phyloP scores from a whole-genome alignment of 2,888 invertebrate genomes.

The Eilema depressum region DNA sequence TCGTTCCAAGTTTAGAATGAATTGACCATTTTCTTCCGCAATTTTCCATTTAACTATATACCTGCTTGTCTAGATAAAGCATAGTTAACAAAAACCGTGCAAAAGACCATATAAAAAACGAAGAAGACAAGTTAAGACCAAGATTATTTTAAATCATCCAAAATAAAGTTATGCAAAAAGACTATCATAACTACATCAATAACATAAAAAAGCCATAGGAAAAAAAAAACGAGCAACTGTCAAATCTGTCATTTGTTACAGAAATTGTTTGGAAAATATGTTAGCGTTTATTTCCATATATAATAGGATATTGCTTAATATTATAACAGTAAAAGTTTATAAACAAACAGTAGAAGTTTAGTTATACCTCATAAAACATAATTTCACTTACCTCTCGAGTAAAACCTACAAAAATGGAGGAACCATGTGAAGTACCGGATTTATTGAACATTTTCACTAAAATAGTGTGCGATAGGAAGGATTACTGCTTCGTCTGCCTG shows the following conservation, averaged over 20 bases:
- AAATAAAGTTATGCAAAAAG: no score
- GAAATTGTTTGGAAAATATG: slow-evolving; percentile 3
- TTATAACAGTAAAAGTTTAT: not conserved
- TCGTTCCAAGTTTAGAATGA: no score
- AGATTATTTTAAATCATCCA: no score
- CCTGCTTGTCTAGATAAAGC: no score
- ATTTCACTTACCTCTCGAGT: not conserved
- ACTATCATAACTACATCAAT: no score
- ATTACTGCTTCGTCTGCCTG: slow-evolving; percentile 10
- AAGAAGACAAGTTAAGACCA: no score
- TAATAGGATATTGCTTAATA: not conserved
- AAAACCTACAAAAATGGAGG: not conserved
- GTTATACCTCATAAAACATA: not conserved
- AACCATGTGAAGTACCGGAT: not conserved
- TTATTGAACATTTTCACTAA: slow-evolving; percentile 9
- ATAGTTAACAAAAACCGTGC: no score
- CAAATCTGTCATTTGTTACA: not conserved
- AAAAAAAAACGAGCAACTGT: not conserved
- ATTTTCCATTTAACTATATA: no score
- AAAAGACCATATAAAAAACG: no score
- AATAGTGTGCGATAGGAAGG: slow-evolving; percentile 12
- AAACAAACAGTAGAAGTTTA: not conserved
- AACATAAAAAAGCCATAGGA: no score
- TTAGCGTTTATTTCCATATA: not conserved
- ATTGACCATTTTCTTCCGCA: no score